phyloP scores from a whole-genome alignment of 2,888 invertebrate species.

The Andricus curvator region DNA sequence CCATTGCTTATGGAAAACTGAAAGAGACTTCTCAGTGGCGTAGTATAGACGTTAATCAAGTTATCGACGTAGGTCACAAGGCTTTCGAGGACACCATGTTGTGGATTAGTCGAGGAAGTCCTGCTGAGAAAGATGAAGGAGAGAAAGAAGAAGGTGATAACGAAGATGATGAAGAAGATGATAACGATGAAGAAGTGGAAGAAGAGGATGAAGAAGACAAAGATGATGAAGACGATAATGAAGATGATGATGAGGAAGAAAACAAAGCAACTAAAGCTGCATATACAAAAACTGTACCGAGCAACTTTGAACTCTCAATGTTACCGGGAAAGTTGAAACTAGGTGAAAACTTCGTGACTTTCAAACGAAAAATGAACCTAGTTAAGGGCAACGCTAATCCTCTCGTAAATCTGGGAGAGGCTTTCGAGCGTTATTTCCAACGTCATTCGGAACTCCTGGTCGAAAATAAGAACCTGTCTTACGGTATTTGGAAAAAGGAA shows the following conservation, averaged over 20 bases:
- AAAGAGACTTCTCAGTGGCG: constrained; percentile 65
- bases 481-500: constrained; percentile 67
- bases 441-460: constrained; percentile 65
- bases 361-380: constrained; percentile 60
- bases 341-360: constrained; percentile 59
- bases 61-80: constrained; percentile 59
- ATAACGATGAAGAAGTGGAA: constrained; percentile 52
- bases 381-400: constrained; percentile 67
- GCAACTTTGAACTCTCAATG: constrained; percentile 65
- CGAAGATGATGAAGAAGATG: constrained; percentile 47
- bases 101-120: constrained; percentile 63
- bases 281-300: constrained; percentile 55
- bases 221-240: constrained; percentile 54
- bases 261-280: constrained; percentile 46
- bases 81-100: constrained; percentile 60
- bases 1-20: constrained; percentile 63
- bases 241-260: constrained; percentile 52
- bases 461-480: constrained; percentile 69
- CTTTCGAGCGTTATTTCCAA: constrained; percentile 69
- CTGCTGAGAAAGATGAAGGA: constrained; percentile 23
- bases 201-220: constrained; percentile 55
- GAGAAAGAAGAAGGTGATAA: constrained; percentile 34
- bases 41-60: constrained; percentile 67
- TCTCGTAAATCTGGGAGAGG: constrained; percentile 71
- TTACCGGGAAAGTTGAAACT: constrained; percentile 66